Base-by-base conservation (phyloP, 2,888 invertebrate species). In the Lasioglossum lativentre region DNA sequence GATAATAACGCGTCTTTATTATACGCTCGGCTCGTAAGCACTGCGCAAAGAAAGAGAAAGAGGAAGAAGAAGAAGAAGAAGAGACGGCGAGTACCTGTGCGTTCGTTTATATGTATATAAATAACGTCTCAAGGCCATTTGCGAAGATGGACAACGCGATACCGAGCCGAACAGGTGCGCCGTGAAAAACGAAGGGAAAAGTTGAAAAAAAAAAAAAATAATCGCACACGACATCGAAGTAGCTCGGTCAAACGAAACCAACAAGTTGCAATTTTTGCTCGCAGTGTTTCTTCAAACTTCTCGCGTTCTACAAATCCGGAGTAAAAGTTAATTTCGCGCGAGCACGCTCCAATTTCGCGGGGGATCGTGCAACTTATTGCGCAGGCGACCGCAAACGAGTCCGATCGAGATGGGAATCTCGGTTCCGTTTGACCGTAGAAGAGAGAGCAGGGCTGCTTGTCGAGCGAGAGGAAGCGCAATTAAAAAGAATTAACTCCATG, bases 331-430 rank as follows among this genome's bases (percentile, higher is more conserved):
- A 52, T 52, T 23, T 52, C 52, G 34, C 72, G 71, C 42, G 73
- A 77, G 75, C 23, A 82, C 68, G 76, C 78, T 73, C 63, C 76
- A 56, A 83, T 42, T 71, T 71, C 81, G 73, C 66, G 45, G 6
- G 40, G 45, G 73, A 80, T 90, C 85, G 78, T 78, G 83, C 86
- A 86, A 89, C 75, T 89, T 88, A 89, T 89, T 89, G 90, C 88
- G 80, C 86, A 76, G 75, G 47, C 78, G 56, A 52, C 52, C 5
- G 59, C 47, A 38, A 40, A 52, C 79, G 30, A 72, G 30, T 8
- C 27, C 45, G 45, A 56, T 72, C 47, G 40, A 81, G 68, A 86
- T 81, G 81, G 27, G 59, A 85, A 86, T 75, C 76, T 74, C 34
- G 66, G 77, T 79, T 56, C 73, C 75, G 78, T 75, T 75, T 72